Conservation (phyloP, 35 echinoderm and acorn worm species). For the Apostichopus californicus region DNA sequence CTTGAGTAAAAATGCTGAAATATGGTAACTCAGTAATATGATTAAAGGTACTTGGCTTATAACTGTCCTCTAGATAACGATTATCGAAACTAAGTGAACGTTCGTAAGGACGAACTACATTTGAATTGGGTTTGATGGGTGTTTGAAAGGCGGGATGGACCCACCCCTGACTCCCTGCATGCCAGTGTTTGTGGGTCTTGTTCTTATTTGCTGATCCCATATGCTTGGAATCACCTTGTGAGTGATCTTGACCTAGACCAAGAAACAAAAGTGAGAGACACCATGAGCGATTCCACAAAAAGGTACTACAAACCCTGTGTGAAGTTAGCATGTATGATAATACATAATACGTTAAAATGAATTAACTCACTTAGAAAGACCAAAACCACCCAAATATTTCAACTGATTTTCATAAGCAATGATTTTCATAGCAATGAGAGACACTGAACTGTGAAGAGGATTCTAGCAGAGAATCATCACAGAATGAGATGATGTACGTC, state of each 20-base stretch:
- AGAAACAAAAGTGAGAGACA: background rate
- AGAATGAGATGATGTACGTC: too few relatives aligned
- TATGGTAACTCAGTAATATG: background rate
- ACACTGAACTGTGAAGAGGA: too few relatives aligned
- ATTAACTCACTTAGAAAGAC: too few relatives aligned
- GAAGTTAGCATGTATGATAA: too few relatives aligned
- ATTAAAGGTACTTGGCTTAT: background rate
- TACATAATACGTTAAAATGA: too few relatives aligned
- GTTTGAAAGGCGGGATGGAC: background rate
- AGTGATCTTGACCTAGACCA: constrained; percentile 16
- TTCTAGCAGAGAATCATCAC: too few relatives aligned
- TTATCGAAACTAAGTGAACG: background rate
- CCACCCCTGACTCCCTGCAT: constrained; percentile 54
- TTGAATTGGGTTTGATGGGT: background rate
- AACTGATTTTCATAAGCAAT: too few relatives aligned
- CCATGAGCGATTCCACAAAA: background rate
- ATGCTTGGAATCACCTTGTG: constrained; percentile 34
- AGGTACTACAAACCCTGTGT: too few relatives aligned
- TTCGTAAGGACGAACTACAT: constrained; percentile 4
- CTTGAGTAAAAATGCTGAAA: background rate
- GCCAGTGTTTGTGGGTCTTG: constrained; percentile 56
- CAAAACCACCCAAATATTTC: too few relatives aligned
- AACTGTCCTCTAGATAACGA: background rate
- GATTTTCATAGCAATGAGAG: too few relatives aligned
- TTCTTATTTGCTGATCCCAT: background rate